Percentiles rank a stretch among this genome's conserved stretches.
Evolutionary conservation across 1,140 invertebrate genomes (phyloP).

Genomic region (Bathynomus jamesi): DNA sequence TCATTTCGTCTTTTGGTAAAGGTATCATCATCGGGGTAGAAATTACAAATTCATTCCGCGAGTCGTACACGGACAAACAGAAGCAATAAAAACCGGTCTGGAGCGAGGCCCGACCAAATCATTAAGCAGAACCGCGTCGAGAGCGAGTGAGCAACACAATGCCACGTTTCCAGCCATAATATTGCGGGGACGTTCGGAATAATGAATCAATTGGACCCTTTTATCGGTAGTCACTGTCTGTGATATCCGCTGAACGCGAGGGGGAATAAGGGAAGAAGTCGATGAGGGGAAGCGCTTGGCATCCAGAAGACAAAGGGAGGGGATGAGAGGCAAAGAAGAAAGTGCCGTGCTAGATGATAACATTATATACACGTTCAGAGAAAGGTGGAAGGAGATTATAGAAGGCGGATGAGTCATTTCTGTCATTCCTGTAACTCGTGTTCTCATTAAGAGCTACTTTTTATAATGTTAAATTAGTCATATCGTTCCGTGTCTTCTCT

Average conservation of each 20-base stretch:
- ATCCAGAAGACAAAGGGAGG: not conserved
- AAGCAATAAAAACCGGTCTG: not conserved
- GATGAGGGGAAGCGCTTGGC: not conserved
- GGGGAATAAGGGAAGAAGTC: not conserved
- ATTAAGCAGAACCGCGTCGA: not conserved
- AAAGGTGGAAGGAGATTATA: not conserved
- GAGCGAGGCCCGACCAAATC: not conserved
- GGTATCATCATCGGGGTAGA: not conserved
- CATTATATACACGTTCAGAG: not conserved
- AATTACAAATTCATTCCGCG: not conserved
- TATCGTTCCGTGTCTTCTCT: too few species aligned
- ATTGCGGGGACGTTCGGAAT: not conserved
- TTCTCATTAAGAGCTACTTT: too few species aligned
- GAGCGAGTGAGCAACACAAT: not conserved
- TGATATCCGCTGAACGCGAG: not conserved
- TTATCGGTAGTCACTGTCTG: not conserved
- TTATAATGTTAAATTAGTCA: too few species aligned
- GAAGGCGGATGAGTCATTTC: too few species aligned
- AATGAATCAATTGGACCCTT: not conserved
- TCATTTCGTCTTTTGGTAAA: conserved; percentile 2
- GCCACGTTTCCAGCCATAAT: not conserved
- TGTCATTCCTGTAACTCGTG: too few species aligned
- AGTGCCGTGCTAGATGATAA: not conserved
- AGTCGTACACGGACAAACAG: not conserved
- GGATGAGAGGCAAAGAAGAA: not conserved